Evolutionary conservation across 2,113 vertebrate genomes (phyloP), one percentile per base, ranked within the genome.

Genomic region (Urocolius indicus): DNA sequence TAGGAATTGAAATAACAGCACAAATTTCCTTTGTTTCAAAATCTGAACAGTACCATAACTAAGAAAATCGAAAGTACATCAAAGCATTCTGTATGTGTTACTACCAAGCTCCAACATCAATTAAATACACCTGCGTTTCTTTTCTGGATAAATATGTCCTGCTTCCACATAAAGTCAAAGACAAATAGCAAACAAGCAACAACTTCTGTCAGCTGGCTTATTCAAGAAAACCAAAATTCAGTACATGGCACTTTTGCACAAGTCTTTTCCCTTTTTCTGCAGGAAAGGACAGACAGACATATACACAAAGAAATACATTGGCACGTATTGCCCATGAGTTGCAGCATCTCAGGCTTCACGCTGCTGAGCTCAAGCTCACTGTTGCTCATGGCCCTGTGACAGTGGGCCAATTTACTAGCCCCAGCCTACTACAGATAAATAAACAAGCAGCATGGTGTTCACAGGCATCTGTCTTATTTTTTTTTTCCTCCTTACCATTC

Each of bases 231-330:
- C 9, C 3, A 5, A 59, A 51, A 55, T 36, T 19, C 55, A 62
- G 38, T 6, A 38, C 0, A 0, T 1, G 6, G 15, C 29, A 6
- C 20, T 74, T 75, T 2, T 0, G 1, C 20, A 17, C 24, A 84
- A 24, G 13, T 11, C 55, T 6, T 67, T 41, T 43, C 13, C 55
- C 63, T 86, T 77, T 61, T 27, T 26, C 65, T 41, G 4, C 9
- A 32, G 74, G 45, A 9, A 68, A 79, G 54, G 51, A 80, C 63
- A 58, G 69, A 48, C 26, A 52, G 36, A 69, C 0, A 0, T 2
- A 36, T 17, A 30, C 18, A n/a, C 4, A 30, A 43, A 58, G 45
- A 38, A 78, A 52, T 11, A 57, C 16, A 10, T 0, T 0, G 46
- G 26, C 49, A 52, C 0, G 0, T 11, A 21, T 1, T 13, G 51